Conservation (phyloP, 1,140 invertebrate species). For the Temnothorax longispinosus region DNA sequence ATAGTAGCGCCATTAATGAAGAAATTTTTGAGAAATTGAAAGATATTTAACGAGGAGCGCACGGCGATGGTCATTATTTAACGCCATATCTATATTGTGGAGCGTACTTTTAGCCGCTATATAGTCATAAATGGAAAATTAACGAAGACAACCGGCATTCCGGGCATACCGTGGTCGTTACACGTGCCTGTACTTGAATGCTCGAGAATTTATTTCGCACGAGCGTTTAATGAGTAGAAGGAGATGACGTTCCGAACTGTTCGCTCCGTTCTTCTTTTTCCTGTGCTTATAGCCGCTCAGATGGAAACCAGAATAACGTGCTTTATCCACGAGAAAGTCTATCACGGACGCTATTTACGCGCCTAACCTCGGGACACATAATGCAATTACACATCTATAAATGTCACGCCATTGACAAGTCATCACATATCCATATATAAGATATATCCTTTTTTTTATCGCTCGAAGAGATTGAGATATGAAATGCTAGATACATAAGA, state of each 20-base stretch:
- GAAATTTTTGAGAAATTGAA: conserved; percentile 43
- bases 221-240: conserved; percentile 33
- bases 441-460: background rate
- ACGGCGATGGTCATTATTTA: conserved; percentile 31
- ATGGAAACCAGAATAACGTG: conserved; percentile 50
- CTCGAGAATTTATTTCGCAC: conserved; percentile 46
- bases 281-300: background rate
- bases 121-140: conserved; percentile 47
- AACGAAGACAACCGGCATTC: conserved; percentile 49
- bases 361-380: conserved; percentile 13
- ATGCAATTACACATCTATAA: conserved; percentile 32
- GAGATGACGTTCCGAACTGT: conserved; percentile 30
- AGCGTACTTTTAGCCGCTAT: conserved; percentile 8
- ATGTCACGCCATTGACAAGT: background rate
- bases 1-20: background rate
- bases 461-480: background rate
- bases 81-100: conserved; percentile 8
- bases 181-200: conserved; percentile 47
- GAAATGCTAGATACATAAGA: background rate
- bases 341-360: conserved; percentile 37
- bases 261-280: background rate
- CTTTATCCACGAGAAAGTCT: conserved; percentile 52
- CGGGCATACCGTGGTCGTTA: conserved; percentile 18
- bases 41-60: background rate
- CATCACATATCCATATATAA: background rate